phyloP scores from a whole-genome alignment of 2,888 invertebrate species.

The Drosophila paranaensis region DNA sequence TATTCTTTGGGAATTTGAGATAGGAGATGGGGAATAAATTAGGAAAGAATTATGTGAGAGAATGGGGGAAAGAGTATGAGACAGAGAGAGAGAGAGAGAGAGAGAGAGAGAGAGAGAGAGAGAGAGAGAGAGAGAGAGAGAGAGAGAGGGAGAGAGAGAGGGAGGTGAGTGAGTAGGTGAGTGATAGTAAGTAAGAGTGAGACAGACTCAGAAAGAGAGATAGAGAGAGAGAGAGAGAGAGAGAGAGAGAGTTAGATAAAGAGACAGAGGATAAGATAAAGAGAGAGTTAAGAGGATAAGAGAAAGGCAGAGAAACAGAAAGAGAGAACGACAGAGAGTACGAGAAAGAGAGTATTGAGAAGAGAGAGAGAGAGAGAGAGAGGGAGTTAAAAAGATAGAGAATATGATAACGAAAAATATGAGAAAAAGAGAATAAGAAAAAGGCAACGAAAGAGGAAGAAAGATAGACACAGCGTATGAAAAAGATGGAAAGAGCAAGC shows the following conservation, averaged over 20 bases:
- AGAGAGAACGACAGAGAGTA: background rate
- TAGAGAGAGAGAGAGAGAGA: background rate
- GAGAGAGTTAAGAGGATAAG: background rate
- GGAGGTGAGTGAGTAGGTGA: no score
- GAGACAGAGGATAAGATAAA: no score
- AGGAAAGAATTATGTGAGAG: background rate
- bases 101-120: background rate
- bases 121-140: no score
- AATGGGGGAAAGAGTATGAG: background rate
- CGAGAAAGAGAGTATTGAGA: no score
- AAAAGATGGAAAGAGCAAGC: no score
- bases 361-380: background rate
- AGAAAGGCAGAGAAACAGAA: background rate
- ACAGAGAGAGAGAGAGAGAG: background rate
- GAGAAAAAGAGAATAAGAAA: no score
- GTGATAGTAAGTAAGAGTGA: background rate
- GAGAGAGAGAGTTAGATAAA: no score
- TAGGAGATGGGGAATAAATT: background rate
- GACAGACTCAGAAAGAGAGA: background rate
- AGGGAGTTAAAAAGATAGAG: no score
- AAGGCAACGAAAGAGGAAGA: no score
- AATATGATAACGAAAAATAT: no score
- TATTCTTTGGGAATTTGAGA: background rate
- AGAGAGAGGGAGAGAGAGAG: background rate
- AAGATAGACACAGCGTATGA: no score